These are phyloP conservation scores for Eumeta japonica DNA, from an alignment of 1,140 invertebrate genomes.

Conservation along the genomic window DNA sequence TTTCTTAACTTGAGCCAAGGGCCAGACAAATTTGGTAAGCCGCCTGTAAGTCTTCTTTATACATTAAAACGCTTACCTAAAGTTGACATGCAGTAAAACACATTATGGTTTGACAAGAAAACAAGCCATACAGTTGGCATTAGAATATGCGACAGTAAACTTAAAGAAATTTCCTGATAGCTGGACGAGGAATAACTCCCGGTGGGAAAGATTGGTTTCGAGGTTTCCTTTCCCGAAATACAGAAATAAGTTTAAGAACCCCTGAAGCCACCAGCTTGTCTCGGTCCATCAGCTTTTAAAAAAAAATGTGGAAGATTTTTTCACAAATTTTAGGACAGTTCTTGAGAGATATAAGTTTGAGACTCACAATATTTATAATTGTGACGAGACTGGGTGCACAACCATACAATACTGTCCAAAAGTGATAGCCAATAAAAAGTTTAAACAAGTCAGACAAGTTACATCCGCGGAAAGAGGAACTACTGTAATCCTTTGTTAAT, in stretches of 20 bases:
- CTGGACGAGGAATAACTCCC: conserved; percentile 8
- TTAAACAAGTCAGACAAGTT: conserved; percentile 14
- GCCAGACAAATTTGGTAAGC: too few species aligned
- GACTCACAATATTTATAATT: conserved; percentile 16
- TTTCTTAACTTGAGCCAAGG: too few species aligned
- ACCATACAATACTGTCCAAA: conserved; percentile 13
- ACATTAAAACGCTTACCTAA: too few species aligned
- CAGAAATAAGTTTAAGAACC: background rate
- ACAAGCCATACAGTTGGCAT: conserved; percentile 4
- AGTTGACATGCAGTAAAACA: conserved; percentile 10
- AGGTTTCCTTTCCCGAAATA: conserved; percentile 4
- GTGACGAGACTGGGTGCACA: conserved; percentile 16
- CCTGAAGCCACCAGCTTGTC: conserved; percentile 2
- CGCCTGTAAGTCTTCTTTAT: too few species aligned
- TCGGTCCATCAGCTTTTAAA: background rate
- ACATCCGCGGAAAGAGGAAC: conserved; percentile 16
- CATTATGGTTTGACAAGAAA: conserved; percentile 5
- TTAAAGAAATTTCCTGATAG: conserved; percentile 4
- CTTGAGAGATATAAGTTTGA: conserved; percentile 12
- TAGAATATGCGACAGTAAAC: conserved; percentile 7
- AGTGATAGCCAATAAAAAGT: conserved; percentile 11
- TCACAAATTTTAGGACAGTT: conserved; percentile 8
- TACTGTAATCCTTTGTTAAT: conserved; percentile 14
- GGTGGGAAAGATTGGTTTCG: conserved; percentile 7
- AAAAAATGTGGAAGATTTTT: conserved; percentile 6